Conservation (phyloP, 53 echinoderm and acorn worm species). For the Paracentrotus lividus region DNA sequence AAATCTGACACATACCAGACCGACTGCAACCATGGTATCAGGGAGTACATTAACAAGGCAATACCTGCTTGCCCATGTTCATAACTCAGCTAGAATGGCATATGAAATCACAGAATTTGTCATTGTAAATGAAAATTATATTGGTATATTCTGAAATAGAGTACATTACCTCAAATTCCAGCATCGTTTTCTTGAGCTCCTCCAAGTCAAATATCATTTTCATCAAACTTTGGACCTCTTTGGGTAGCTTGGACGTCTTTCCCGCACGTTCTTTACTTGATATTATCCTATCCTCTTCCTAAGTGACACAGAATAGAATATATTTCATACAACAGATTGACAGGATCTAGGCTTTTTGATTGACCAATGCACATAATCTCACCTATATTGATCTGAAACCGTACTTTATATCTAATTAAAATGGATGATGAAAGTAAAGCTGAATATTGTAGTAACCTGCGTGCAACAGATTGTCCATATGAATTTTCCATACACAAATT, state of each 20-base stretch:
- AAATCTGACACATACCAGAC: no score
- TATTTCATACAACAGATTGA: background rate
- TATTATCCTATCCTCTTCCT: slow-evolving; percentile 85
- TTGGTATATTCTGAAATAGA: background rate
- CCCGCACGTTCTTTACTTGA: slow-evolving; percentile 73
- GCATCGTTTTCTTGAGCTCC: slow-evolving; percentile 94
- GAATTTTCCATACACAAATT: no score
- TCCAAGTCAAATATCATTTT: slow-evolving; percentile 98
- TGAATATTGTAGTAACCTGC: no score
- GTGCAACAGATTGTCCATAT: no score
- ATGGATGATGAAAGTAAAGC: no score
- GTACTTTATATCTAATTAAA: no score
- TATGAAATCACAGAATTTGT: background rate
- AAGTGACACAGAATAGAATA: background rate
- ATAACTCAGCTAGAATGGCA: background rate
- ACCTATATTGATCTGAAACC: no score
- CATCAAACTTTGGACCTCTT: slow-evolving; percentile 82
- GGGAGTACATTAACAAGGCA: no score
- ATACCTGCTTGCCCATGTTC: no score
- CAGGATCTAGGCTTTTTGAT: no score
- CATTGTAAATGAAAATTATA: background rate
- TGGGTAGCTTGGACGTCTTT: slow-evolving; percentile 78
- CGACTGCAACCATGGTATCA: no score
- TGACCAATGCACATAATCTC: no score
- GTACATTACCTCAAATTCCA: slow-evolving; percentile 93